A percentile compares a stretch with the other conserved stretches of the same genome.
phyloP scores from a whole-genome alignment of 2,797 vertebrate species.

The Silurus lanzhouensis region DNA sequence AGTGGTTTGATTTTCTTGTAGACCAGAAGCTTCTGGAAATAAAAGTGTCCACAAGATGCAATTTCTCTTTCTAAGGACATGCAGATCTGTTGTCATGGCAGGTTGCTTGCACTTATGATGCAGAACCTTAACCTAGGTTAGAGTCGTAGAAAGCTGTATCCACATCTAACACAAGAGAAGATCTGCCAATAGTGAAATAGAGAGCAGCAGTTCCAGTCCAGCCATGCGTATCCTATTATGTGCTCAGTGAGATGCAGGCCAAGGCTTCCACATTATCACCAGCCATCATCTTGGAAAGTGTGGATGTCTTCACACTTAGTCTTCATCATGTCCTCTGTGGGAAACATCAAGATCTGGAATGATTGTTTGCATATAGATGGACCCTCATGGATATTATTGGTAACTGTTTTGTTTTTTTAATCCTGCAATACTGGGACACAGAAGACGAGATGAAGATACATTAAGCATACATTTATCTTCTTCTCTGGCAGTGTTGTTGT shows the following conservation, averaged over 20 bases:
- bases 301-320: background rate
- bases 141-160: background rate
- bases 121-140: background rate
- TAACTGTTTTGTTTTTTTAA: background rate
- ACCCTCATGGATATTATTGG: background rate
- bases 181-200: background rate
- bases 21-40: background rate
- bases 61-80: background rate
- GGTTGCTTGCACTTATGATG: background rate
- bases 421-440: background rate
- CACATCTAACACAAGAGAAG: constrained; percentile 4
- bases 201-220: background rate
- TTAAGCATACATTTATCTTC: background rate
- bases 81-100: background rate
- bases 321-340: background rate
- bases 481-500: background rate
- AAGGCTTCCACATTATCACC: background rate
- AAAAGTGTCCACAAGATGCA: background rate
- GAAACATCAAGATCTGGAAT: background rate
- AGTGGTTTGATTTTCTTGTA: background rate
- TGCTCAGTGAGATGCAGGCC: background rate
- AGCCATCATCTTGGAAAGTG: background rate
- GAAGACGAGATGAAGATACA: background rate
- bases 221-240: background rate
- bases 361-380: background rate